Base-by-base conservation (phyloP, 2,888 invertebrate species). In the Drosophila borborema region DNA sequence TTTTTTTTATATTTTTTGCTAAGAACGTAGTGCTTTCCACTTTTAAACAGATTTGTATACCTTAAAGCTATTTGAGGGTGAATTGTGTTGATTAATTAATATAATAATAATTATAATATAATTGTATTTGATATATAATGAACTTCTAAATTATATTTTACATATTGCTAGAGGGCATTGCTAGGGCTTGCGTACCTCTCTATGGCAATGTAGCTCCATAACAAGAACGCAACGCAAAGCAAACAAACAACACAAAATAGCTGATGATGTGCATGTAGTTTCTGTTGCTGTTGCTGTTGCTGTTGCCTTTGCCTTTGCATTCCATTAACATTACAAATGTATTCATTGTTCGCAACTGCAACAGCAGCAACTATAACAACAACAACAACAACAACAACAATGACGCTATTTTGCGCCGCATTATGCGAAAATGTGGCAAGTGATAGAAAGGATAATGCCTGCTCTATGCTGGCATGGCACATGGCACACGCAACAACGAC, bases 381-480 rank as follows among this genome's bases (percentile, higher is more conserved):
- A 66, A 62, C 55, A 75, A 62, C 16, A 62, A 46, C 45, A 46
- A 49, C 69, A 65, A 67, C 49, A 76, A 68, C 82, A 74, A 75
- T 80, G 71, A 72, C 78, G 81, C 80, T 78, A 80, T 80, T 80
- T 78, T 78, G 81, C 75, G 80, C 75, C 65, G 72, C 79, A 80
- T 80, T 80, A 80, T 87, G 86, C 72, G 84, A 86, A 86, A 86
- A 89, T 85, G 85, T 87, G 89, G 85, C 85, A 85, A 84, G 85
- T 89, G 89, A 85, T 89, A 89, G 85, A 85, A 85, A 66, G 87
- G 85, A 85, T 85, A 86, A 89, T 84, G 85, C 84, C 76, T 46
- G 74, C 81, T 66, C 63, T 63, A 56, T 63, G 59, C 63, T 54
- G 51, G 58, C 28, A 28, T 28, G 28, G 28, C 3, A 6, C 28